Conservation (phyloP, 92 coral and sea anemone species). For the Metridium senile region DNA sequence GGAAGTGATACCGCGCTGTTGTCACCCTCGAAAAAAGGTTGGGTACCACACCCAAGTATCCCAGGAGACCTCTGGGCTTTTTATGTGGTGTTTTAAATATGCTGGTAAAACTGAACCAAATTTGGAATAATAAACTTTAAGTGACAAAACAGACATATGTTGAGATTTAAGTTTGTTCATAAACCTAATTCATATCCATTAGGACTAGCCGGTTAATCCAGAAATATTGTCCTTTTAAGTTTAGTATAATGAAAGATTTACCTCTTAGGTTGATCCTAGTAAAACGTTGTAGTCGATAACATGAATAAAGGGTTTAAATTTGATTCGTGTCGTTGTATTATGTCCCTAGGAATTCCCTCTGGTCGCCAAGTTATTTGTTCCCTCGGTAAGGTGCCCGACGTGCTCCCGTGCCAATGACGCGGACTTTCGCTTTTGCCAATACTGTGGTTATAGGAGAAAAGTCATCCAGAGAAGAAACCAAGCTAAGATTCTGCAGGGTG, state of each 20-base stretch:
- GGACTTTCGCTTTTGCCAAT: too few relatives aligned
- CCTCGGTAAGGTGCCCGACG: not conserved
- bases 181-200: not conserved
- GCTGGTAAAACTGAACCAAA: too few relatives aligned
- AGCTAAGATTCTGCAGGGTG: not conserved
- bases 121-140: too few relatives aligned
- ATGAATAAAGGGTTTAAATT: not conserved
- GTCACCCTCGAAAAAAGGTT: not conserved
- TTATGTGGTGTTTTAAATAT: not conserved
- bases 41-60: conserved; percentile 6
- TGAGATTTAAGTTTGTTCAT: conserved; percentile 19
- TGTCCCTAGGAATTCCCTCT: conserved; percentile 10
- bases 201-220: not conserved
- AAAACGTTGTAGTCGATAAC: not conserved
- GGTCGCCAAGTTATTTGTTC: conserved; percentile 10
- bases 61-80: conserved; percentile 19
- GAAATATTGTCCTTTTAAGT: not conserved
- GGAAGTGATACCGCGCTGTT: not conserved
- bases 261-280: too few relatives aligned
- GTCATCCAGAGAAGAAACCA: too few relatives aligned
- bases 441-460: conserved; percentile 4
- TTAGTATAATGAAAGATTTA: too few relatives aligned
- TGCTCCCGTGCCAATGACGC: conserved; percentile 16
- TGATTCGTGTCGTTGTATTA: not conserved
- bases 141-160: not conserved